A percentile compares a stretch with the other conserved stretches of the same genome.
Conservation (phyloP, 37 sponge, comb jelly and placozoan genomes). For the Spongilla lacustris region DNA sequence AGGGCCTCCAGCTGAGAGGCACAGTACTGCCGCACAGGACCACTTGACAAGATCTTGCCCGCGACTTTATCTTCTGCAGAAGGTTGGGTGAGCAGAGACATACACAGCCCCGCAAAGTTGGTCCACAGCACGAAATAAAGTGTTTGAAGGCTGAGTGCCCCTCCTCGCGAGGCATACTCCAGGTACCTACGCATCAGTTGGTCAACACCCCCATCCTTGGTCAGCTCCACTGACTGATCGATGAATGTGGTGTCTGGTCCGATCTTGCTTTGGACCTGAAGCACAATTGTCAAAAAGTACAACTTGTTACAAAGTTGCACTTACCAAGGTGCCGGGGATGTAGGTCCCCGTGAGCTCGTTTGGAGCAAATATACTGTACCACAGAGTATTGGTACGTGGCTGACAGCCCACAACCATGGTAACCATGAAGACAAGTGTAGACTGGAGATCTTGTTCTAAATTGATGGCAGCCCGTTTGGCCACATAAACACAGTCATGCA, state of each 20-base stretch:
- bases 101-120: slow-evolving; percentile 81
- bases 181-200: slow-evolving; percentile 64
- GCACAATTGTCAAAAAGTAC: neutral
- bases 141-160: slow-evolving; percentile 84
- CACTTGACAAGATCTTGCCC: slow-evolving; percentile 78
- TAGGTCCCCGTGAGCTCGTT: slow-evolving; percentile 61
- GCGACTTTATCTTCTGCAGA: slow-evolving; percentile 46
- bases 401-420: slow-evolving; percentile 77
- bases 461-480: neutral
- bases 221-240: slow-evolving; percentile 84
- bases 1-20: slow-evolving; percentile 75
- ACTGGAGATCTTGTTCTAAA: slow-evolving; percentile 76
- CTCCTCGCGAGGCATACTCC: slow-evolving; percentile 52
- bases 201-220: slow-evolving; percentile 83
- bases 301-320: neutral
- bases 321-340: slow-evolving; percentile 85
- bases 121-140: slow-evolving; percentile 82
- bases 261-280: slow-evolving; percentile 39
- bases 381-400: slow-evolving; percentile 68
- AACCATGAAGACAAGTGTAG: slow-evolving; percentile 73
- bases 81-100: slow-evolving; percentile 77
- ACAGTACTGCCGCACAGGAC: slow-evolving; percentile 85
- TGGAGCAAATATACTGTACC: slow-evolving; percentile 75
- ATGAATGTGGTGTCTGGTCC: slow-evolving; percentile 51
- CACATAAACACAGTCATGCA: neutral